Percentiles rank a stretch among this genome's conserved stretches.
phyloP scores from a whole-genome alignment of 2,113 vertebrate species.

The Sebastes fasciatus region DNA sequence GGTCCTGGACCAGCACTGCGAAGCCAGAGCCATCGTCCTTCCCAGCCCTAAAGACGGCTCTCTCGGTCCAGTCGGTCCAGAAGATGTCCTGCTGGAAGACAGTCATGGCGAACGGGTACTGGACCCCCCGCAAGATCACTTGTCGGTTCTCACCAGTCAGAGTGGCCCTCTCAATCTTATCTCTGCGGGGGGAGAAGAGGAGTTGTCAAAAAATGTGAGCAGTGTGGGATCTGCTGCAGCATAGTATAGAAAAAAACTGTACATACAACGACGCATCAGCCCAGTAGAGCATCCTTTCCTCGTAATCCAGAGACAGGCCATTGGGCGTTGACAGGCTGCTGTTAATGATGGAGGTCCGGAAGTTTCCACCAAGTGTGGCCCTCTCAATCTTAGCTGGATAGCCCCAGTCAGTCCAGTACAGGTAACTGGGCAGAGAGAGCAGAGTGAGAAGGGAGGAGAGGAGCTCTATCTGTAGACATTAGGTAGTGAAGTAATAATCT shows the following conservation, averaged over 20 bases:
- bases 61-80: conserved; percentile 92
- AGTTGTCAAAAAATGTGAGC: not conserved
- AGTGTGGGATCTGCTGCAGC: not conserved
- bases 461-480: not conserved
- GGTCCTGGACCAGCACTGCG: conserved; percentile 81
- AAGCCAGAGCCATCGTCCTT: conserved; percentile 92
- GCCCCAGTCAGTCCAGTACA: conserved; percentile 85
- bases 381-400: conserved; percentile 81
- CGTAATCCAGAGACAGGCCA: conserved; percentile 79
- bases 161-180: conserved; percentile 91
- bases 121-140: conserved; percentile 85
- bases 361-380: conserved; percentile 81
- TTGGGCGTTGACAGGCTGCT: conserved; percentile 74
- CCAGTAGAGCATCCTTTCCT: conserved; percentile 85
- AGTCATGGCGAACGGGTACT: conserved; percentile 89
- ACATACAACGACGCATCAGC: conserved; percentile 79
- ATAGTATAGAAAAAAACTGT: not conserved
- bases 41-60: conserved; percentile 88
- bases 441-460: not conserved
- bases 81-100: conserved; percentile 92
- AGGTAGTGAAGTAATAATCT: not conserved
- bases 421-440: conserved; percentile 67
- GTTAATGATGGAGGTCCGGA: conserved; percentile 74
- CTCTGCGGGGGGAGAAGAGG: conserved; percentile 75
- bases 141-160: conserved; percentile 88